Conservation (phyloP, 2,113 vertebrate genomes). For the Pygoscelis adeliae region DNA sequence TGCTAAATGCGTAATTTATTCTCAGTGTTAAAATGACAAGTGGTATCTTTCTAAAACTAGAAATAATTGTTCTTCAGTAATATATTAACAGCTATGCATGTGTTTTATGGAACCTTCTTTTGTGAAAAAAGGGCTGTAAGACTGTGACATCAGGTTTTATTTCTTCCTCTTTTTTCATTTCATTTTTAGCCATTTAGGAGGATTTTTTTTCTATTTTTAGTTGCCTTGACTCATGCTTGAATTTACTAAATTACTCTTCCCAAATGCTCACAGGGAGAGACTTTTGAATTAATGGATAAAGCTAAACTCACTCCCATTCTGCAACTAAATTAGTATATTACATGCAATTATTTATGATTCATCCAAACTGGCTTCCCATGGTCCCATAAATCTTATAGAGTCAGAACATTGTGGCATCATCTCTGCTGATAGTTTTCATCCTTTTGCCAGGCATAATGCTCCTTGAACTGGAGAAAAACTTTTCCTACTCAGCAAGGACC, state of each 20-base stretch:
- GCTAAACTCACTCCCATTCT: conserved; percentile 6
- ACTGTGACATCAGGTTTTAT: not conserved
- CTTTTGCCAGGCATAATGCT: not conserved
- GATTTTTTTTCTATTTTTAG: not conserved
- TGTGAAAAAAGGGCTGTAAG: not conserved
- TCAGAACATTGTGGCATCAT: not conserved
- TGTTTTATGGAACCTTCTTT: not conserved
- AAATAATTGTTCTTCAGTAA: not conserved
- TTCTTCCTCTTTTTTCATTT: not conserved
- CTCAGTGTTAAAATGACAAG: not conserved
- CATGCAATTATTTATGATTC: conserved; percentile 56
- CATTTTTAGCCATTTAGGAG: not conserved
- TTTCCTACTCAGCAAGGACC: not conserved
- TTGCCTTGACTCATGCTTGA: not conserved
- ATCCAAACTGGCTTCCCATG: conserved; percentile 11
- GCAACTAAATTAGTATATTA: conserved; percentile 3
- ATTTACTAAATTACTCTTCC: conserved; percentile 1
- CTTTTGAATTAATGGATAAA: conserved; percentile 41
- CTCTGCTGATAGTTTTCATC: not conserved
- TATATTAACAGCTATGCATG: not conserved
- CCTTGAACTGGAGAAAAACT: not conserved
- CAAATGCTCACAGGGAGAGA: not conserved
- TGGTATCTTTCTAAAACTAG: not conserved
- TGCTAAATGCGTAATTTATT: not conserved
- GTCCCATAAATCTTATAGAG: not conserved